phyloP scores from a whole-genome alignment of 2,888 invertebrate species.

The Acrobasis repandana region DNA sequence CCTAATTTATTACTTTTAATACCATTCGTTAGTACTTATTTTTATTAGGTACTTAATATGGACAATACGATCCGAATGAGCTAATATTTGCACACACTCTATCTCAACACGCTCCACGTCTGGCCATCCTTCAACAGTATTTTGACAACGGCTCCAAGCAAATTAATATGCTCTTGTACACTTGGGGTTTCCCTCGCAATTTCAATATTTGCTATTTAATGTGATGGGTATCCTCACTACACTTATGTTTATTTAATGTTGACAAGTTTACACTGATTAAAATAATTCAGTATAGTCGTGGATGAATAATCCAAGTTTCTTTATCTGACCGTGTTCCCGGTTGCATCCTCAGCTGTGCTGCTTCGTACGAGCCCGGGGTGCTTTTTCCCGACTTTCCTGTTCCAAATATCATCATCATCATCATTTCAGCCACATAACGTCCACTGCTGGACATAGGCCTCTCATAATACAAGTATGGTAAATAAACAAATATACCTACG shows the following conservation, averaged over 20 bases:
- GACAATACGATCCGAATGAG: neutral
- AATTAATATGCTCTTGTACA: slow-evolving; percentile 32
- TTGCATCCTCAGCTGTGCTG: too few species aligned
- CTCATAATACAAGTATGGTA: too few species aligned
- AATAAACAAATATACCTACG: too few species aligned
- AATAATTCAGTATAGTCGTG: slow-evolving; percentile 3
- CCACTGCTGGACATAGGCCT: too few species aligned
- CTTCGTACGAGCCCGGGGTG: too few species aligned
- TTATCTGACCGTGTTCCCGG: too few species aligned
- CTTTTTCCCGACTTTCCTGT: too few species aligned
- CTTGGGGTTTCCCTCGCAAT: slow-evolving; percentile 49
- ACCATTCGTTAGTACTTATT: neutral
- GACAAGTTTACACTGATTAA: neutral
- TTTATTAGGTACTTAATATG: neutral
- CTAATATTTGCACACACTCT: slow-evolving; percentile 6
- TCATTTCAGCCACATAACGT: too few species aligned
- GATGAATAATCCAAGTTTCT: too few species aligned
- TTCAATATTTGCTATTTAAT: slow-evolving; percentile 41
- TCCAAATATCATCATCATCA: too few species aligned
- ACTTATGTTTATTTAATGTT: slow-evolving; percentile 1
- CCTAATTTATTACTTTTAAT: too few species aligned
- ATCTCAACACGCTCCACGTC: neutral
- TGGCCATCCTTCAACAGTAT: neutral
- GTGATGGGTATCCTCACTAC: neutral
- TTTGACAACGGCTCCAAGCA: slow-evolving; percentile 7